Conservation (phyloP, 2,888 invertebrate genomes). For the Chesias legatella region DNA sequence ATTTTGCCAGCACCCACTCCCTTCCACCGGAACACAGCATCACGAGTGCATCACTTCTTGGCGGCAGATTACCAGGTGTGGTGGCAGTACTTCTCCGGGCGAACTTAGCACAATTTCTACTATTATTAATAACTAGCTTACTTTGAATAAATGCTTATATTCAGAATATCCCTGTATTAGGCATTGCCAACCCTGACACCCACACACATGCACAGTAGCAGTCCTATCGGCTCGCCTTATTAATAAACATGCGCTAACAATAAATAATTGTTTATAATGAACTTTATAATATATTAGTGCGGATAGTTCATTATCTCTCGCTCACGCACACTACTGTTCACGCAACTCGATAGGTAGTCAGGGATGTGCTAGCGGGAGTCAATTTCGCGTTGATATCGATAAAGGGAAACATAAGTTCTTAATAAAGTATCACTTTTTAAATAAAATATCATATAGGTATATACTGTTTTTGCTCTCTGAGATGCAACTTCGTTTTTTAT, state of each 20-base stretch:
- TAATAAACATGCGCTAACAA: constrained; percentile 81
- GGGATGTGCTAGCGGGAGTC: constrained; percentile 30
- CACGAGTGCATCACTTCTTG: no score
- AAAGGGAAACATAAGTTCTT: constrained; percentile 10
- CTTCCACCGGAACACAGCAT: no score
- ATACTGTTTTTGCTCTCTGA: no score
- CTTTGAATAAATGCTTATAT: no score
- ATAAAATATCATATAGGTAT: no score
- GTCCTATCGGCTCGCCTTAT: constrained; percentile 66
- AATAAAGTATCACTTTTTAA: no score
- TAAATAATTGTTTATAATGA: constrained; percentile 82
- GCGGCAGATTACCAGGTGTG: no score
- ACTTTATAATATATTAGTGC: constrained; percentile 81
- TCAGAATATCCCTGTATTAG: neutral
- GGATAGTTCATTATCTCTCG: constrained; percentile 77
- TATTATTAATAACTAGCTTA: no score
- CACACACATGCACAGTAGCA: constrained; percentile 70
- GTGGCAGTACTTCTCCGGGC: no score
- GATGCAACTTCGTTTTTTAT: no score
- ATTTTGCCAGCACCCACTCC: no score
- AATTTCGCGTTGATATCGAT: constrained; percentile 20
- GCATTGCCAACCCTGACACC: constrained; percentile 37
- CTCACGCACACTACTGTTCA: constrained; percentile 63
- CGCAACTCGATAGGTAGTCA: constrained; percentile 39
- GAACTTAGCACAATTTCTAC: no score